Conservation (phyloP, 37 sponge, comb jelly and placozoan genomes). For the Theonella swinhoei region DNA sequence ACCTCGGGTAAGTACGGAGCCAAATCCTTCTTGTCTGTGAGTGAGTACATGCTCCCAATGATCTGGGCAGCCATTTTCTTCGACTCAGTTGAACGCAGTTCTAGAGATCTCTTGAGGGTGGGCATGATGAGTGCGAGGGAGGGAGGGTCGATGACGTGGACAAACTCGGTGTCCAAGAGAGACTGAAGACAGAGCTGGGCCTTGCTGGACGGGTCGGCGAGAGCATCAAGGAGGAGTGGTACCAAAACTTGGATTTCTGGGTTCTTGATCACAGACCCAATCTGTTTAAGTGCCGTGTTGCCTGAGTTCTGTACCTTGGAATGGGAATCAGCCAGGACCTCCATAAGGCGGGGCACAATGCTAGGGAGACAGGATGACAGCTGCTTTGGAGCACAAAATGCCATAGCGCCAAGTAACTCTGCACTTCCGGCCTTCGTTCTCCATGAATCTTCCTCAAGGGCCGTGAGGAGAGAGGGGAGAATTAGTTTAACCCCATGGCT, state of each 20-base stretch:
- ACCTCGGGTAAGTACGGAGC: slow-evolving; percentile 88
- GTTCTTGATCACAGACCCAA: slow-evolving; percentile 99
- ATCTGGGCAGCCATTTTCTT: slow-evolving; percentile 98
- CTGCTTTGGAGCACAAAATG: slow-evolving; percentile 98
- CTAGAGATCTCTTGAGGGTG: slow-evolving; percentile 82
- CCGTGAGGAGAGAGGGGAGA: slow-evolving; percentile 92
- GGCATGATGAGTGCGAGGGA: slow-evolving; percentile 99
- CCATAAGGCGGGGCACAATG: slow-evolving; percentile 91
- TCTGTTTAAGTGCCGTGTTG: slow-evolving; percentile 89
- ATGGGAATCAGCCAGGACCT: slow-evolving; percentile 95
- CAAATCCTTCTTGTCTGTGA: slow-evolving; percentile 96
- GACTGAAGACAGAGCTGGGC: slow-evolving; percentile 78
- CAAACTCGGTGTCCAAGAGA: slow-evolving; percentile 94
- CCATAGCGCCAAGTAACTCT: slow-evolving; percentile 98
- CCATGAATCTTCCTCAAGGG: slow-evolving; percentile 97
- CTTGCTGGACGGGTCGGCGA: slow-evolving; percentile 82
- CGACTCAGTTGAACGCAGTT: slow-evolving; percentile 89
- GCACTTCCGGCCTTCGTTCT: slow-evolving; percentile 97
- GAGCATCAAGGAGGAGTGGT: slow-evolving; percentile 78
- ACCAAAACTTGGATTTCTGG: slow-evolving; percentile 96
- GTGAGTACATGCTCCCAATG: slow-evolving; percentile 91
- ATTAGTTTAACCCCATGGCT: slow-evolving; percentile 97
- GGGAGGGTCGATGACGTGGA: slow-evolving; percentile 95
- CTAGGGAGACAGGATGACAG: slow-evolving; percentile 97
- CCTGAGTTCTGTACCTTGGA: slow-evolving; percentile 94